Base-by-base conservation (phyloP, 2,888 invertebrate species). In the Melinaea menophilus region DNA sequence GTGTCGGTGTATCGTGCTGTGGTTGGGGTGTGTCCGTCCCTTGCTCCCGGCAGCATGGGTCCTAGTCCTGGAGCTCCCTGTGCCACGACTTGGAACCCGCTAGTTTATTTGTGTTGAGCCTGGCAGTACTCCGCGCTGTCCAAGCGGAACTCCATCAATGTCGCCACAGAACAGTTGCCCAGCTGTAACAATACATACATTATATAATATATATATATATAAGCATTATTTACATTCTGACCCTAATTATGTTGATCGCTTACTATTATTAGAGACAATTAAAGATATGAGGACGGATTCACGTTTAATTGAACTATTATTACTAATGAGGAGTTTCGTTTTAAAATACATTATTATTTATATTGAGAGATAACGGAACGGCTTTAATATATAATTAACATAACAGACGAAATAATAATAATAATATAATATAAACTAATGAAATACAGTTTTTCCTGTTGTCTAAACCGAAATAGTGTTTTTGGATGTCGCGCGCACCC, bases 91-190 rank as follows among this genome's bases (percentile, higher is more conserved):
- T 76, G 76, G 78, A 78, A 81, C 86, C 84, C 79, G 79, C 81
- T 72, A 77, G 88, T 91, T 94, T 96, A 96, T 96, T 96, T 97
- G 97, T 97, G 97, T 95, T 98, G 98, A 92, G 97, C 97, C 94
- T 97, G 97, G 95, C 98, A 98, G 94, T 97, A 98, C 93, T 98
- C 97, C 93, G 97, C 97, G 92, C 97, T 97, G 94, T 97, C 97
- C 95, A 97, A 95, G 93, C 96, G 95, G 96, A 97, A 97, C 97
- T 97, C 97, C 97, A 97, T 97, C 95, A 95, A 96, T 95, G 95
- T 95, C 94, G 94, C 95, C 94, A 95, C 95, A 93, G 94, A 94
- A 95, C 94, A 94, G 93, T 94, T 94, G 92, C 93, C 94, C 94
- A 95, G 94, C 96, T 96, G 93, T 13, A 94, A 94, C 80, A 79